Base-by-base conservation (phyloP, 2,888 invertebrate species). In the Ametastegia equiseti region DNA sequence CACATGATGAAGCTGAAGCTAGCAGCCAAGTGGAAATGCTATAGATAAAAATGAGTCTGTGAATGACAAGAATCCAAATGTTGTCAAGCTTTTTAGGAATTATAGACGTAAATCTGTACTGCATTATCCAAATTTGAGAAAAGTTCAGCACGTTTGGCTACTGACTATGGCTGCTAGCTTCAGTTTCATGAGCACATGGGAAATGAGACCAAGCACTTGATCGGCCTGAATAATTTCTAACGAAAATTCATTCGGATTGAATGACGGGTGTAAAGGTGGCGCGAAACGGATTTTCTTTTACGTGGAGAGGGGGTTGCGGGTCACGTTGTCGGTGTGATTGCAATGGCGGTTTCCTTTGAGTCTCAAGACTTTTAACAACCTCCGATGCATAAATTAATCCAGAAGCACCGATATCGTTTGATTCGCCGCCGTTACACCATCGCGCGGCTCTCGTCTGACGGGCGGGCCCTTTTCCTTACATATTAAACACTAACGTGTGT, bases 321-420 rank as follows among this genome's bases (percentile, higher is more conserved):
- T 42, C 2, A 23, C 71, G 19, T 13, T 23, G 73, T 30, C 33
- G 33, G 87, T 87, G 89, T 87, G 89, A 90, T 90, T 89, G 88
- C 88, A 82, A 83, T 84, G 87, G 88, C 89, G 90, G 89, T 86
- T 82, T 85, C 88, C 91, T 91, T 91, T 91, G 91, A 90, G 90
- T 90, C 90, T 90, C 90, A 88, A 88, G 6, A 75, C 87, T 90
- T 91, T 91, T 90, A 91, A 91, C 90, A 88, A 88, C 89, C 90
- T 89, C 86, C 87, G 88, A 88, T 90, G 90, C 90, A 91, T 91
- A 91, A 91, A 91, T 91, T 91, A 91, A 91, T 91, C 88, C 89
- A 90, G 90, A 89, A 90, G 90, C 88, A n/a, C 88, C 86, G 89
- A 91, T 91, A 91, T 90, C 90, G 91, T 91, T 91, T 91, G 91